Conservation (phyloP, 2,113 vertebrate species). For the Hucho hucho region DNA sequence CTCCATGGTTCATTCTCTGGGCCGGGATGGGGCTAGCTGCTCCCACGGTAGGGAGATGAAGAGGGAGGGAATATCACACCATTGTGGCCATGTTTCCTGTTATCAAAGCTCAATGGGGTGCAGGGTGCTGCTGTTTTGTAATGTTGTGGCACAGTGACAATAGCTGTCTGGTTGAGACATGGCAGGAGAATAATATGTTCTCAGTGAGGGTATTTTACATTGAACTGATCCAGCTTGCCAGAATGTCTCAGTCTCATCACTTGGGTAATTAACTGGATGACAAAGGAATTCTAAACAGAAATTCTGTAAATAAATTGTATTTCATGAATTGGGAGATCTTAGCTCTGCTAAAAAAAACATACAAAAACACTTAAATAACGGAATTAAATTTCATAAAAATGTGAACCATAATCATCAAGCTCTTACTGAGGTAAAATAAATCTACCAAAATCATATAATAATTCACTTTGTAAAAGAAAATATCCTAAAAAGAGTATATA, state of each 20-base stretch:
- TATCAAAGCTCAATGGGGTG: conserved; percentile 55
- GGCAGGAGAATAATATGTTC: conserved; percentile 44
- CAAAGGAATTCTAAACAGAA: conserved; percentile 19
- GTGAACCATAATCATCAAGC: neutral
- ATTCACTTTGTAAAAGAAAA: neutral
- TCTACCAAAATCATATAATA: neutral
- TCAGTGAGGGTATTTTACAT: conserved; percentile 41
- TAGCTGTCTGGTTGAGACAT: conserved; percentile 50
- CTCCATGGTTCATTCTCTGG: conserved; percentile 50
- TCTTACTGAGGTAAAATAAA: neutral
- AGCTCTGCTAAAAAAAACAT: conserved; percentile 2
- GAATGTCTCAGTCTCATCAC: conserved; percentile 40
- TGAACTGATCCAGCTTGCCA: conserved; percentile 44
- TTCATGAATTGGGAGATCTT: neutral
- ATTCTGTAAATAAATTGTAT: conserved; percentile 7
- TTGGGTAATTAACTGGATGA: conserved; percentile 53
- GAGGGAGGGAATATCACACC: conserved; percentile 60
- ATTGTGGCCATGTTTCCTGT: conserved; percentile 56
- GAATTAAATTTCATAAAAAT: neutral
- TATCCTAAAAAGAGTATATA: too few relatives aligned
- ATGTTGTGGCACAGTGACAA: conserved; percentile 59
- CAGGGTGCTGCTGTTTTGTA: conserved; percentile 58
- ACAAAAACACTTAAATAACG: neutral
- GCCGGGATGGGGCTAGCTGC: conserved; percentile 33
- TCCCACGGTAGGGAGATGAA: conserved; percentile 55